Percentiles rank a stretch among this genome's conserved stretches.
Evolutionary conservation across 2,888 invertebrate genomes (phyloP).

Genomic region (Pollenia griseotomentosa): DNA sequence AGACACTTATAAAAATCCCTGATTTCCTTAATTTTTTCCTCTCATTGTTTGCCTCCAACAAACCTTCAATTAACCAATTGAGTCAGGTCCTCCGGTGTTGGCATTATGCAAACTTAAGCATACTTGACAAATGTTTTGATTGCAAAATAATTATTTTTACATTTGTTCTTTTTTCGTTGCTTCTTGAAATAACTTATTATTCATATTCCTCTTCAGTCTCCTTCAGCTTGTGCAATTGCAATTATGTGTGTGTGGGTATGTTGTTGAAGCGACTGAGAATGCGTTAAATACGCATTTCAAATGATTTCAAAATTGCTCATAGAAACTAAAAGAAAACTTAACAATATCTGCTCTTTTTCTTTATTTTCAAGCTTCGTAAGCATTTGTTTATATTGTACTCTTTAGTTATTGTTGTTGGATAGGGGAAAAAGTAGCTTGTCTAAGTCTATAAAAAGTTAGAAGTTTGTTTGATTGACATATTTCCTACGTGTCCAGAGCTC

Average conservation of each 20-base stretch:
- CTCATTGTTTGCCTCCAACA: constrained; percentile 40
- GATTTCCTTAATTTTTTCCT: not conserved
- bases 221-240: constrained; percentile 5
- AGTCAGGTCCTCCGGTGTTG: constrained; percentile 47
- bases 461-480: too few species aligned
- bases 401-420: constrained; percentile 5
- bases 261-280: constrained; percentile 14
- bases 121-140: constrained; percentile 69
- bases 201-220: constrained; percentile 10
- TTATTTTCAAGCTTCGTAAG: constrained; percentile 9
- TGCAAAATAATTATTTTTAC: constrained; percentile 65
- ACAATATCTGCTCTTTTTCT: constrained; percentile 45
- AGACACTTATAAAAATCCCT: not conserved
- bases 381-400: constrained; percentile 28
- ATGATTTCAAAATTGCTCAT: constrained; percentile 62
- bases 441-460: too few species aligned
- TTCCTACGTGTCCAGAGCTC: too few species aligned
- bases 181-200: constrained; percentile 28
- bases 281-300: constrained; percentile 60
- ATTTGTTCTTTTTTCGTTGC: constrained; percentile 24
- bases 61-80: constrained; percentile 67
- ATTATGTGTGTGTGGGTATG: not conserved
- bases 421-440: not conserved
- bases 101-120: constrained; percentile 63
- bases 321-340: constrained; percentile 32